Evolutionary conservation across 64 coral and sea anemone species (phyloP).

Genomic region (Pachyseris speciosa): DNA sequence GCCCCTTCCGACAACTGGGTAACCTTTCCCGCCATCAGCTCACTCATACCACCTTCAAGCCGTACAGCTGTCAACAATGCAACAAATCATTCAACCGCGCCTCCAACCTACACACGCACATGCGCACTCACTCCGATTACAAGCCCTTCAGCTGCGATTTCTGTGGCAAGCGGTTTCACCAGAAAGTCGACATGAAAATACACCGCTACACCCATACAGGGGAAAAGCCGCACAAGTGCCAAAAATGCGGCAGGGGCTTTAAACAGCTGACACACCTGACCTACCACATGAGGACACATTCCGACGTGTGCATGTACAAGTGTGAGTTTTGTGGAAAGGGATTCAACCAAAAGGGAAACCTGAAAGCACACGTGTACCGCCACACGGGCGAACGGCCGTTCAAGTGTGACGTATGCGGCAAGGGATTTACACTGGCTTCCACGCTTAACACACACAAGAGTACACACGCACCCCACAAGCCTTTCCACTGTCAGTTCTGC

Average conservation of each 20-base stretch:
- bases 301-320: slow-evolving; percentile 54
- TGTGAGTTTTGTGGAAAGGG: slow-evolving; percentile 69
- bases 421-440: slow-evolving; percentile 71
- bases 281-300: slow-evolving; percentile 69
- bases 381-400: slow-evolving; percentile 70
- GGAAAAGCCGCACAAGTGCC: slow-evolving; percentile 71
- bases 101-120: slow-evolving; percentile 68
- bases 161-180: slow-evolving; percentile 71
- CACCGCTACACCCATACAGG: slow-evolving; percentile 76
- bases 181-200: slow-evolving; percentile 82
- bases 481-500: slow-evolving; percentile 70
- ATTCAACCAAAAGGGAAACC: slow-evolving; percentile 72
- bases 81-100: slow-evolving; percentile 77
- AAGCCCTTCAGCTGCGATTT: slow-evolving; percentile 74
- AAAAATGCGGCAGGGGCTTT: slow-evolving; percentile 66
- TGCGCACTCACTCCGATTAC: slow-evolving; percentile 83
- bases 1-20: slow-evolving; percentile 61
- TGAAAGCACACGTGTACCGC: slow-evolving; percentile 68
- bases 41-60: slow-evolving; percentile 67
- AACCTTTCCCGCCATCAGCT: slow-evolving; percentile 69
- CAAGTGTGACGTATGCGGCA: slow-evolving; percentile 69
- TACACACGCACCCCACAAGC: slow-evolving; percentile 67
- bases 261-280: slow-evolving; percentile 73
- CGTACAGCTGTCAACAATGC: slow-evolving; percentile 71
- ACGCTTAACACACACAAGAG: slow-evolving; percentile 70